Evolutionary conservation across 2,888 invertebrate genomes (phyloP).

Genomic region (Hydrotaea cyrtoneurina): DNA sequence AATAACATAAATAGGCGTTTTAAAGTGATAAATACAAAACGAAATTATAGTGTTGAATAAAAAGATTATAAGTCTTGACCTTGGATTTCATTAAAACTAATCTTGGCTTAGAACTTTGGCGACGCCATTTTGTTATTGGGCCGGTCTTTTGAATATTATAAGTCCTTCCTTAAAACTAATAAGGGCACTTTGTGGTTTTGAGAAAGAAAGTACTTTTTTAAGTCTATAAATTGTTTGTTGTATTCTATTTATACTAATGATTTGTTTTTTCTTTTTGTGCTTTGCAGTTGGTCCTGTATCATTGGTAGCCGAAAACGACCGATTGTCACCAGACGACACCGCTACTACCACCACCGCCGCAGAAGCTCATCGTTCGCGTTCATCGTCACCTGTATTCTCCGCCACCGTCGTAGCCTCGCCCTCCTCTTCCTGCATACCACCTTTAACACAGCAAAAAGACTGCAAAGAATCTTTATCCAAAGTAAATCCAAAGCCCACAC

Average conservation of each 20-base stretch:
- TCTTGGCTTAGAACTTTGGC: background rate
- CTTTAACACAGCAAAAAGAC: constrained; percentile 69
- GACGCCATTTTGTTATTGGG: background rate
- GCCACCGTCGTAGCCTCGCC: constrained; percentile 44
- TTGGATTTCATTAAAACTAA: background rate
- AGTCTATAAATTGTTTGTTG: too few relatives aligned
- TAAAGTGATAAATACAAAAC: constrained; percentile 3
- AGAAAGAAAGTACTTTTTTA: constrained; percentile 32
- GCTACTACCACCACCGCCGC: constrained; percentile 52
- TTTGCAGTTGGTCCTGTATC: constrained; percentile 66
- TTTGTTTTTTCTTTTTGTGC: constrained; percentile 39
- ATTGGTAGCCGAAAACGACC: constrained; percentile 51
- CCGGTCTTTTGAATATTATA: constrained; percentile 3
- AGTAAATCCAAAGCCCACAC: constrained; percentile 66
- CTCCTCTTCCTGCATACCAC: constrained; percentile 29
- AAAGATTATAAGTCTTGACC: too few relatives aligned
- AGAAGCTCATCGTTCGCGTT: constrained; percentile 41
- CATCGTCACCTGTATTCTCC: constrained; percentile 64
- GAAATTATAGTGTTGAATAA: too few relatives aligned
- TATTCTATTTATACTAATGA: constrained; percentile 26
- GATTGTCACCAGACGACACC: constrained; percentile 66
- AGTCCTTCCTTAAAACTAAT: too few relatives aligned
- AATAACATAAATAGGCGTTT: background rate
- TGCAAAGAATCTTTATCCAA: constrained; percentile 70
- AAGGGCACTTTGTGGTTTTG: constrained; percentile 3